phyloP scores from a whole-genome alignment of 1,140 invertebrate genomes.

The Halotydeus destructor region DNA sequence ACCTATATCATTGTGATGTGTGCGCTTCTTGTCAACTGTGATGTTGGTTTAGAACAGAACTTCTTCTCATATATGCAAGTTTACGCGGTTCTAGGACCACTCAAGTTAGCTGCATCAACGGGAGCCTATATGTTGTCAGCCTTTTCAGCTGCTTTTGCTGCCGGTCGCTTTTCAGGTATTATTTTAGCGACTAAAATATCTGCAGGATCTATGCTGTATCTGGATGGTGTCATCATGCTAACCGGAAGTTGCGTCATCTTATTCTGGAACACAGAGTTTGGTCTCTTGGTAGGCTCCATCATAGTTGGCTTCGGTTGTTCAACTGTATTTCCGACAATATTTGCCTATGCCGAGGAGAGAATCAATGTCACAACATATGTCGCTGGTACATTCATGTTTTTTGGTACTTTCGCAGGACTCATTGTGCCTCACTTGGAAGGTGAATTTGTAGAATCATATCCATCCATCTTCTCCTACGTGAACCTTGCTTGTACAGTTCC shows the following conservation, averaged over 20 bases:
- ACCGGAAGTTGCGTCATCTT: too few relatives aligned
- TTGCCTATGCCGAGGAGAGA: neutral
- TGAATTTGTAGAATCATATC: too few relatives aligned
- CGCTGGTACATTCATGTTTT: neutral
- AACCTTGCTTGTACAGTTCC: too few relatives aligned
- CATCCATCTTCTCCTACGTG: too few relatives aligned
- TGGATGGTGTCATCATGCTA: too few relatives aligned
- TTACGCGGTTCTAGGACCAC: neutral
- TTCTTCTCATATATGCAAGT: neutral
- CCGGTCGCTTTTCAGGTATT: too few relatives aligned
- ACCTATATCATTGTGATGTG: neutral
- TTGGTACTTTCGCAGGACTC: too few relatives aligned
- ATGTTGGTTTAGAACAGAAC: neutral
- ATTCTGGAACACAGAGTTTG: neutral
- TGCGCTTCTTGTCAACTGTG: neutral
- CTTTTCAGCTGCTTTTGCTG: too few relatives aligned
- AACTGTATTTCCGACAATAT: neutral
- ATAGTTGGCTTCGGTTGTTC: neutral
- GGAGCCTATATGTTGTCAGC: neutral
- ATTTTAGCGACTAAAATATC: too few relatives aligned
- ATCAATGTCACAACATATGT: neutral
- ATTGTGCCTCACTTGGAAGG: too few relatives aligned
- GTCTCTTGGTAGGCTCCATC: neutral
- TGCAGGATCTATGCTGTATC: too few relatives aligned
- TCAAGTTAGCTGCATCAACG: neutral